A percentile compares a stretch with the other conserved stretches of the same genome.
These are phyloP conservation scores for Micrasema minimum DNA, from an alignment of 1,140 invertebrate species.

Conservation along the genomic window DNA sequence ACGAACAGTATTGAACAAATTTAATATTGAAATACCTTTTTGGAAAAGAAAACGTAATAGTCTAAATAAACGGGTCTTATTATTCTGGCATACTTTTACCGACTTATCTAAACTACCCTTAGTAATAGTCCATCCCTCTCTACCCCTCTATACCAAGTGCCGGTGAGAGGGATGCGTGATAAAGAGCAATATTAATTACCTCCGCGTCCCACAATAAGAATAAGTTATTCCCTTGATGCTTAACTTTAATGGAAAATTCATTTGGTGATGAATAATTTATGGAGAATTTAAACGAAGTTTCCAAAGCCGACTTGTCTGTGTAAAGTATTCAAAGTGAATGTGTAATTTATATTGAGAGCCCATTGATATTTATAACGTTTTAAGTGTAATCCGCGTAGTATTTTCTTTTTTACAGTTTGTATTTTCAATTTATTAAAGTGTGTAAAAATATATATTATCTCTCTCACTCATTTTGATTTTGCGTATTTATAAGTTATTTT, in stretches of 20 bases:
- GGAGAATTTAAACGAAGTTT: constrained; percentile 24
- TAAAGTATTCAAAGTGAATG: constrained; percentile 10
- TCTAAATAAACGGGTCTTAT: too few species aligned
- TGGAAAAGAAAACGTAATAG: too few species aligned
- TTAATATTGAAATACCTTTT: too few species aligned
- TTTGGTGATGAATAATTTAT: constrained; percentile 25
- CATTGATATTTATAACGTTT: background rate
- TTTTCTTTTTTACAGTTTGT: too few species aligned
- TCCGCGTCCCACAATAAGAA: constrained; percentile 13
- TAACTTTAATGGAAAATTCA: constrained; percentile 26
- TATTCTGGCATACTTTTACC: too few species aligned
- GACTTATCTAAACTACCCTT: too few species aligned
- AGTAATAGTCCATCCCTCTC: background rate
- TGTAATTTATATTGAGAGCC: background rate
- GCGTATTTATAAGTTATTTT: too few species aligned
- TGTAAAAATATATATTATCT: too few species aligned
- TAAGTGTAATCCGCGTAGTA: too few species aligned
- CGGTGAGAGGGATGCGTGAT: background rate
- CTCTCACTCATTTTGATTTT: too few species aligned
- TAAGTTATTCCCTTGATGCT: constrained; percentile 11
- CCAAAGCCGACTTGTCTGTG: background rate
- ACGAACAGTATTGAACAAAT: too few species aligned
- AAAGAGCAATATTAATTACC: constrained; percentile 13
- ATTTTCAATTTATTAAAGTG: too few species aligned
- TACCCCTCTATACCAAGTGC: background rate